Evolutionary conservation across 2,888 invertebrate species (phyloP), one percentile per base, ranked within the genome.

Genomic region (Andrena bicolor): DNA sequence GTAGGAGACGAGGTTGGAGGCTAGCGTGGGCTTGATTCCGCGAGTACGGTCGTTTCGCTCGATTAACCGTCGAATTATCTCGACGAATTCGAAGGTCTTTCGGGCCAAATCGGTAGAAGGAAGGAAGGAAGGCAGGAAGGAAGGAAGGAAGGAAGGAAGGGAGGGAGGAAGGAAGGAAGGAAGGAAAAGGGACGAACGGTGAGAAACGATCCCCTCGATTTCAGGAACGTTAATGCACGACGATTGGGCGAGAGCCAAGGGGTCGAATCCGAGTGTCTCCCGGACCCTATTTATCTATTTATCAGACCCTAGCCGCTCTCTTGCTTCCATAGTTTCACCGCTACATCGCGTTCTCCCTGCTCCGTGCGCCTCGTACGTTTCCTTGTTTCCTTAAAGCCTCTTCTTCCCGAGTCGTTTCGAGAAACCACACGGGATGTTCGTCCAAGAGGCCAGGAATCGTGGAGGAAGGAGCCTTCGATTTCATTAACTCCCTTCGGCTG

Each of bases 51-150:
- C 82, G 87, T 84, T 85, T 75, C 78, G 83, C 84, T 86, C 88
- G 88, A 89, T 89, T 89, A 89, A 89, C 86, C 85, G 85, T 85
- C 87, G 87, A 89, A 88, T 89, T 86, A 85, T 84, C 87, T 89
- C 86, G 86, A 86, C 84, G 88, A 82, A 84, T 88, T 87, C 86
- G 86, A 81, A 77, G 82, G 82, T 74, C 82, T 80, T 63, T 80
- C 83, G 65, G 69, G 41, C 49, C 58, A 72, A 73, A 49, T 58
- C 61, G 56, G 51, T 60, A 41, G 26, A 20, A 23, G 35, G 51
- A 13, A 60, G 32, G 66, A 61, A 28, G n/a, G 35, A 10, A 28
- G 20, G 23, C 2, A 30, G 49, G 30, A 10, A 13, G 74, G 48
- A 66, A 41, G 32, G 63, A 64, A 49, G 26, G 66, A 35, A 48